Conservation (phyloP, 2,113 vertebrate genomes). For the Gymnobelideus leadbeateri region DNA sequence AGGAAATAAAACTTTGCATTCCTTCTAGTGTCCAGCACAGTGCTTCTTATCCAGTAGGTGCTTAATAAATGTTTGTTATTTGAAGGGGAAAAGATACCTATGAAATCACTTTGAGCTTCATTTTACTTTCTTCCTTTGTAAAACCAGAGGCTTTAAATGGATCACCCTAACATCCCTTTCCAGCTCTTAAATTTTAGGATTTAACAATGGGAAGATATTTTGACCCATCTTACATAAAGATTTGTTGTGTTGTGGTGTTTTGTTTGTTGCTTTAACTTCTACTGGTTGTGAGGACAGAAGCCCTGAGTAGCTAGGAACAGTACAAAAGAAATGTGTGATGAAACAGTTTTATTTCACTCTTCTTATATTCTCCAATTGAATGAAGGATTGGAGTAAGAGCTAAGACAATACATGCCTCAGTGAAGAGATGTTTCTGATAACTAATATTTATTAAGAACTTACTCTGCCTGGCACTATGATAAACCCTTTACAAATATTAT, state of each 20-base stretch:
- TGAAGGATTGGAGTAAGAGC: background rate
- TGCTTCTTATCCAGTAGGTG: background rate
- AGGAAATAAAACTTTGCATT: conserved; percentile 4
- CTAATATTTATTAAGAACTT: too few species aligned
- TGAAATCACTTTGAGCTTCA: background rate
- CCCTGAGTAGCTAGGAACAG: background rate
- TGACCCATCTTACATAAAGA: background rate
- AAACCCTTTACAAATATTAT: background rate
- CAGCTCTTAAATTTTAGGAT: background rate
- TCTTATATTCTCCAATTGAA: background rate
- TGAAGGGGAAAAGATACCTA: background rate
- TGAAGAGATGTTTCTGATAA: background rate
- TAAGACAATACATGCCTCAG: background rate
- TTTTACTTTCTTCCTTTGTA: background rate
- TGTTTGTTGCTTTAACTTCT: background rate
- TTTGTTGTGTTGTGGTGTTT: background rate
- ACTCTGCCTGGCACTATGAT: background rate
- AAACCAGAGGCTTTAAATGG: background rate
- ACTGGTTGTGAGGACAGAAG: background rate
- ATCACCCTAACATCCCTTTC: background rate
- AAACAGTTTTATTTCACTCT: background rate
- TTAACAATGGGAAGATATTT: background rate
- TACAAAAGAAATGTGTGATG: background rate
- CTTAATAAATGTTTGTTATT: background rate
- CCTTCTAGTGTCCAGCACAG: background rate